Percentiles rank a stretch among this genome's conserved stretches.
Conservation (phyloP, 2,888 invertebrate genomes). For the Drosophila falleni region DNA sequence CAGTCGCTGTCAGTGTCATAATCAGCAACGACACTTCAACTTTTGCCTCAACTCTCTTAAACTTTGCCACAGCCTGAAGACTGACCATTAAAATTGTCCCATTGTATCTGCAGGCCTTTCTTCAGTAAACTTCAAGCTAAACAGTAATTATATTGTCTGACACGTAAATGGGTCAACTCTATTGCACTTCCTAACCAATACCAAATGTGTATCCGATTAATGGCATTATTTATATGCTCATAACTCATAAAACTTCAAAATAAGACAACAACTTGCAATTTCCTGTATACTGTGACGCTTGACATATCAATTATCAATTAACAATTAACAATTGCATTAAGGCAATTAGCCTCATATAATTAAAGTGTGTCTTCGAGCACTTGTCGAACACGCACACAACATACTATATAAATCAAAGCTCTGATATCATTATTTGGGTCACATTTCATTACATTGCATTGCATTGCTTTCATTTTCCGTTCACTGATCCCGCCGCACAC, state of each 20-base stretch:
- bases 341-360: constrained; percentile 58
- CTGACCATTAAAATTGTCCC: constrained; percentile 28
- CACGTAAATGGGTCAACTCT: constrained; percentile 69
- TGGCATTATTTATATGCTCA: constrained; percentile 60
- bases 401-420: constrained; percentile 66
- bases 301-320: constrained; percentile 56
- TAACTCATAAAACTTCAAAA: constrained; percentile 46
- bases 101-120: neutral
- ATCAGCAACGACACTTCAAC: constrained; percentile 65
- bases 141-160: neutral
- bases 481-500: constrained; percentile 16
- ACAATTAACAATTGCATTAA: constrained; percentile 72
- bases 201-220: constrained; percentile 31
- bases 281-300: constrained; percentile 55
- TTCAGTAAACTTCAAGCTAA: neutral
- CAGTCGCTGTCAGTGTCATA: constrained; percentile 72
- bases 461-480: constrained; percentile 45
- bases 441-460: constrained; percentile 41
- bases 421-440: constrained; percentile 71
- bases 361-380: constrained; percentile 40
- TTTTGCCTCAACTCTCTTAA: constrained; percentile 18
- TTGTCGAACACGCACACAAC: constrained; percentile 51
- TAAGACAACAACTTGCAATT: constrained; percentile 47
- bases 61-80: constrained; percentile 7
- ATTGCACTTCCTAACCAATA: constrained; percentile 48